A percentile compares a stretch with the other conserved stretches of the same genome.
Evolutionary conservation across 2,113 vertebrate species (phyloP).

Genomic region (Conger conger): DNA sequence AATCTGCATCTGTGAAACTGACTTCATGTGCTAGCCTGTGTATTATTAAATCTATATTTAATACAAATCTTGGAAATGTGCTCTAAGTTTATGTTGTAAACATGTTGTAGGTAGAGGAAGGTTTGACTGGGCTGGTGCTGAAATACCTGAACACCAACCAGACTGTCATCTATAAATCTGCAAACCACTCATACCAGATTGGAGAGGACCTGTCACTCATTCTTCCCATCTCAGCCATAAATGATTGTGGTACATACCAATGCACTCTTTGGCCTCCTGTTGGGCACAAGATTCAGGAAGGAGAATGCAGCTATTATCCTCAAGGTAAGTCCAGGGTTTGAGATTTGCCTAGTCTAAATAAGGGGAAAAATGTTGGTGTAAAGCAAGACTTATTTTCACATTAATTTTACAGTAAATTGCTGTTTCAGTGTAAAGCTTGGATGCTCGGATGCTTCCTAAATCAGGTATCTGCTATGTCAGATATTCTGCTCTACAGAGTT

Average conservation of each 20-base stretch:
- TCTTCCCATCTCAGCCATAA: background rate
- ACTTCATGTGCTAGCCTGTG: too few relatives aligned
- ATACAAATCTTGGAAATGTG: too few relatives aligned
- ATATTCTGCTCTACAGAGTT: too few relatives aligned
- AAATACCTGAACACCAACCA: constrained; percentile 40
- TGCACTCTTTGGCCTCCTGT: constrained; percentile 47
- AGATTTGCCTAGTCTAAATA: background rate
- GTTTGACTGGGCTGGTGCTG: constrained; percentile 39
- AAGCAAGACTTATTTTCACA: background rate
- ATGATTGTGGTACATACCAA: constrained; percentile 39
- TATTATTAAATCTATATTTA: too few relatives aligned
- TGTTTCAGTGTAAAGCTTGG: background rate
- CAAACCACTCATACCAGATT: constrained; percentile 34
- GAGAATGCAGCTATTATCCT: constrained; percentile 18
- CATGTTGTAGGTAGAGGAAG: constrained; percentile 16
- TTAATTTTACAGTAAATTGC: background rate
- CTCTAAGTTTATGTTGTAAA: background rate
- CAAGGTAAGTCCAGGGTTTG: constrained; percentile 27
- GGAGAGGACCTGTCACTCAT: constrained; percentile 37
- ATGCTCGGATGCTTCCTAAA: background rate
- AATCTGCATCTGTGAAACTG: too few relatives aligned
- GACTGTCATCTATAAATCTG: constrained; percentile 34
- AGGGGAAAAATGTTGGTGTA: background rate
- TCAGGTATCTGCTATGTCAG: too few relatives aligned
- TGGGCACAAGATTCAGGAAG: constrained; percentile 46